Base-by-base conservation (phyloP, 2,888 invertebrate species). In the Masnerella sp. region DNA sequence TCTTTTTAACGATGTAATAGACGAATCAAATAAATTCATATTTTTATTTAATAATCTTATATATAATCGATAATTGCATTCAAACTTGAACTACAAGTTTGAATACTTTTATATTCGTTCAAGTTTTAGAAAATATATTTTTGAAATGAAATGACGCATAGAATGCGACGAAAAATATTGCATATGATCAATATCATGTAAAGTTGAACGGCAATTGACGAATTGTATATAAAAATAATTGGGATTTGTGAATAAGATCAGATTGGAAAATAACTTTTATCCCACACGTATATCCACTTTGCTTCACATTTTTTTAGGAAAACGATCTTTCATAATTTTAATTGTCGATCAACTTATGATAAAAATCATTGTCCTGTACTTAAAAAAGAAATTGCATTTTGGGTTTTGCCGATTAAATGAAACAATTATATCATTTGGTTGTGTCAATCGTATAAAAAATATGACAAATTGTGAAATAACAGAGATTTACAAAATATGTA, bases 111-210 rank as follows among this genome's bases (percentile, higher is more conserved):
- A 58, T 70, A 70, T 70, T 64, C 70, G 70, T 71, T 71, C 64
- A 71, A 71, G 71, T 71, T 71, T 71, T 71, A 71, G 64, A 71
- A 64, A 58, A 64, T 71, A 64, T 71, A 71, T 71, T 71, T 71
- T 71, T 71, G 28, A 64, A 71, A 58, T 25, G 54, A 56, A 64
- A 49, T 49, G 28, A 64, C 45, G 64, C 43, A 64, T 47, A 8
- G 20, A 40, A 62, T 30, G 36, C 34, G 22, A 62, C 36, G 12
- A 64, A 61, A 47, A 8, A 25, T 69, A 47, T 47, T 61, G 61
- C 36, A 47, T 34, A 51, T 47, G 47, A 70, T 18, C 45, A 52
- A 51, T 15, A 58, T 32, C 28, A 2, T 51, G 62, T 58, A 58
- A 64, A 56, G 22, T 38, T 51, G 12, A 42, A 58, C 28, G 25